Base-by-base conservation (phyloP, 2,888 invertebrate species). In the Sarcophaga subvicina region DNA sequence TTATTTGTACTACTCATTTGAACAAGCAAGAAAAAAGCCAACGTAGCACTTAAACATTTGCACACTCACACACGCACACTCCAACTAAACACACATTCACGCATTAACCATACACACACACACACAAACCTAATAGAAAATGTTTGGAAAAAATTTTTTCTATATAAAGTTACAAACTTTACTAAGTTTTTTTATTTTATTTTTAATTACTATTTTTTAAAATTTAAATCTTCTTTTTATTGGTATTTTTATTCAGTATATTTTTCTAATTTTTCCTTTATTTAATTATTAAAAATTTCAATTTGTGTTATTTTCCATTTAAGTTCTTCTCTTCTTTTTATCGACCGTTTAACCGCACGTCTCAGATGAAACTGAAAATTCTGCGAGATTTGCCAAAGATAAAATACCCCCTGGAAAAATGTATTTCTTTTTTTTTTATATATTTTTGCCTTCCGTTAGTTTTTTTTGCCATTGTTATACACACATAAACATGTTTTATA, bases 291-390 rank as follows among this genome's bases (percentile, higher is more conserved):
- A 10, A 8, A 37, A 37, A 37, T 10, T 37, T 37, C 2, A 69
- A 59, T 59, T 22, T 25, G 27, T 64, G 11, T 17, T 78, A 49
- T 62, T 78, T 22, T 47, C 12, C 6, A 69, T 59, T 22, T 27
- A 69, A 59, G n/a, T 49, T 66, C 25, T 47, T 59, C 17, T 70
- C 66, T 37, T 27, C n/a, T 49, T 82, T 89, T 88, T 90, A 91
- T 90, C 91, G 91, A 93, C 93, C 92, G 91, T 90, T 91, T 90
- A 90, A 91, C 90, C 90, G 90, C 92, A 91, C 92, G 92, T 93
- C 92, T 93, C 93, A 93, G 91, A 92, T 92, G 92, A 93, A 93
- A 93, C 93, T 93, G 92, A 93, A 91, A 89, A 88, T 88, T 88
- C 87, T 88, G 89, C 77, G 88, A 90, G 90, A 90, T 90, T 89